Evolutionary conservation across 2,797 vertebrate species (phyloP), one percentile per base, ranked within the genome.

Genomic region (Trachurus trachurus): DNA sequence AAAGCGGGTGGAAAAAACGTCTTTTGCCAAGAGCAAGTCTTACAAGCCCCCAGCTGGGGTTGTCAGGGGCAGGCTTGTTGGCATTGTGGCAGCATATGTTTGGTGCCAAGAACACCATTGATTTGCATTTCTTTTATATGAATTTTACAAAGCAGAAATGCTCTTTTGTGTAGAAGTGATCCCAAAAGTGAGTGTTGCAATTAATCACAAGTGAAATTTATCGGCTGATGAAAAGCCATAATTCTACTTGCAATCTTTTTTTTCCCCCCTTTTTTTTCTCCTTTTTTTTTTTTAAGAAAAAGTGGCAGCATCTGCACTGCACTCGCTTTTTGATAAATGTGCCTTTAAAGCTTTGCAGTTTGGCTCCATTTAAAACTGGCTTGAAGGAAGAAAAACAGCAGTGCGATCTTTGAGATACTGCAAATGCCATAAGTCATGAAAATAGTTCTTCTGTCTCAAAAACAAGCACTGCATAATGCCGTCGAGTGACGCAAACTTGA

Each of bases 171-270:
- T 87, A 93, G 92, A 95, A 95, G 95, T 94, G 95, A 95, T 95
- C 94, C 93, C 88, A 90, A 94, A 96, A 95, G 95, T 95, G 95
- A 96, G 95, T 93, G 94, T 96, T 96, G 96, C 95, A 96, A 96
- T 96, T 96, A 96, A 96, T 96, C 95, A 95, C 94, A 94, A 96
- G 94, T 95, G 95, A 96, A 96, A 96, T 96, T 95, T 96, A 96
- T 96, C 93, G 94, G 95, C 94, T 93, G 94, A 96, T 96, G 95
- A 96, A 96, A 96, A 96, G 95, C 94, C 92, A 93, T 96, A 96
- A 96, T 96, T 96, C 95, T 95, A 95, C 94, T 94, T 92, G 93
- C 92, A 89, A 83, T 89, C 88, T 85, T 88, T 90, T 86, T 90
- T 83, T 82, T 78, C 76, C 67, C 79, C 79, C 80, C 78, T 52